phyloP scores from a whole-genome alignment of 2,113 vertebrate genomes.

The Odontophorus gujanensis region DNA sequence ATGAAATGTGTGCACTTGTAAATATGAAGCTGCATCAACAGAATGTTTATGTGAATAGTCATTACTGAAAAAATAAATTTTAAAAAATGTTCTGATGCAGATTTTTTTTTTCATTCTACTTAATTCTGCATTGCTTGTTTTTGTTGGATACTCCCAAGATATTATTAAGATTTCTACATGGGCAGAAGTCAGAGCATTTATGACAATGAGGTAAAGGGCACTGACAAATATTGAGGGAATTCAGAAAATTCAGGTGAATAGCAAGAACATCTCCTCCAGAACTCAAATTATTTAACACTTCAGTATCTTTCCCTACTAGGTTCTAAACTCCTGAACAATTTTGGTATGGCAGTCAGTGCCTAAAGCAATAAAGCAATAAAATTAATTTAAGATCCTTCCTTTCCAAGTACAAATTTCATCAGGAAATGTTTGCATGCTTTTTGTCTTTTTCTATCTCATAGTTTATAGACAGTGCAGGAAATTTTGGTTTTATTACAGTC shows the following conservation, averaged over 20 bases:
- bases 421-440: not conserved
- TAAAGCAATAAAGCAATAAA: not conserved
- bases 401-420: not conserved
- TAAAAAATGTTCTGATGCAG: not conserved
- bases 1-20: not conserved
- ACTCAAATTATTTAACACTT: not conserved
- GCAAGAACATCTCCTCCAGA: not conserved
- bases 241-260: not conserved
- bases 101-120: not conserved
- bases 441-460: not conserved
- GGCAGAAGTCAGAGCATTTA: not conserved
- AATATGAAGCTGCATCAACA: not conserved
- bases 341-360: not conserved
- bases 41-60: not conserved
- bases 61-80: not conserved
- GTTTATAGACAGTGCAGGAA: not conserved
- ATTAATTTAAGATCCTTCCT: not conserved
- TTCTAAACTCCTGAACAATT: not conserved
- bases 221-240: not conserved
- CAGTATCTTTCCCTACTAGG: not conserved
- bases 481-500: not conserved
- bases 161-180: not conserved
- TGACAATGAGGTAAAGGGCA: not conserved
- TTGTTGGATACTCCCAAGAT: not conserved
- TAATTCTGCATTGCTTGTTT: not conserved